Evolutionary conservation across 1,140 invertebrate species (phyloP), one percentile per base, ranked within the genome.

Genomic region (Augochlora pura): DNA sequence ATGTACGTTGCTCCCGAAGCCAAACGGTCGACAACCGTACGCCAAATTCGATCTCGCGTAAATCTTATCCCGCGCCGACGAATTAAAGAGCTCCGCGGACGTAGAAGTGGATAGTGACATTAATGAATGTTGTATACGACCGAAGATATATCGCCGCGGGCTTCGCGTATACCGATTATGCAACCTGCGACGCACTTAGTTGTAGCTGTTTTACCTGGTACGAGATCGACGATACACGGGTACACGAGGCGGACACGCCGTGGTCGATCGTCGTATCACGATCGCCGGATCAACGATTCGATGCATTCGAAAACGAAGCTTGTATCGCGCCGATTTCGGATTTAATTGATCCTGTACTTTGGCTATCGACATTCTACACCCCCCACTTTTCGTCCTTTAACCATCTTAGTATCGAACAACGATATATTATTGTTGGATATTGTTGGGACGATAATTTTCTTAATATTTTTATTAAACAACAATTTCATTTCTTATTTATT

Each of bases 51-150:
- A 64, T 42, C 46, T 54, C 32, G 49, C 52, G 76, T 71, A 70
- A 77, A 71, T 78, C 21, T 1, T 42, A n/a, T 23, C 66, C 25
- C 38, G 23, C 23, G 39, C 49, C 39, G n/a, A 23, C n/a, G 57
- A 38, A 65, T 32, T 21, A 23, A 62, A 27, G 18, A 3, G 16
- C 7, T 60, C 23, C 66, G 32, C 57, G 38, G 23, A 71, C 25
- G 14, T 64, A 21, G 70, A 74, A 68, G 25, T 46, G 12, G 38
- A 39, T 57, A 69, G 54, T 62, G 69, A 75, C 74, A 67, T 84
- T 85, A 81, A 85, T 81, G 78, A 77, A 84, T 81, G 82, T 74
- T 84, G 49, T 46, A 67, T 63, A 57, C 69, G 72, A 77, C 42
- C 59, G 46, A 57, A 62, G 72, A 81, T 77, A 69, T 69, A 76